Conservation (phyloP, 2,797 vertebrate genomes). For the Neosilurus mollespiculum region DNA sequence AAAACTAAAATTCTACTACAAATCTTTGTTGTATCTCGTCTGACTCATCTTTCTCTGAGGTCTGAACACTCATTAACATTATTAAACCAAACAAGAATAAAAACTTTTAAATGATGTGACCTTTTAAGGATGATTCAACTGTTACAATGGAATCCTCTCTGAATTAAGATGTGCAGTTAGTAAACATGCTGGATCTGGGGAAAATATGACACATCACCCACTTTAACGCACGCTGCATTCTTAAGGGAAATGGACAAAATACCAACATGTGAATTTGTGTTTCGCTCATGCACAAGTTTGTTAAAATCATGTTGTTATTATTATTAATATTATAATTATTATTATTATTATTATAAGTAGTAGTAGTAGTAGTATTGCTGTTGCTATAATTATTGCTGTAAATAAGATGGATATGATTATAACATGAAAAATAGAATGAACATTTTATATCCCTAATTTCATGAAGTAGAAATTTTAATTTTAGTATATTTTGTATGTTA, state of each 20-base stretch:
- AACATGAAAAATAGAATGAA: neutral
- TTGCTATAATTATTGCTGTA: neutral
- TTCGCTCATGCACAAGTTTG: neutral
- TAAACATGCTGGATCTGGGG: neutral
- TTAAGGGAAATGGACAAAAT: neutral
- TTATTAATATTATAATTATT: no score
- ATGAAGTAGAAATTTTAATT: neutral
- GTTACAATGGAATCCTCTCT: neutral
- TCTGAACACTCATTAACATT: neutral
- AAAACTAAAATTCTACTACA: neutral
- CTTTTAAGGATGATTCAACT: neutral
- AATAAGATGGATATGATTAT: neutral
- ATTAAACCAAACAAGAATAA: slow-evolving; percentile 10
- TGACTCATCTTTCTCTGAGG: neutral
- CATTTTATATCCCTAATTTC: neutral
- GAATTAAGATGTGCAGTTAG: neutral
- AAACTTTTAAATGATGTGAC: slow-evolving; percentile 4
- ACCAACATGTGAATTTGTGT: neutral
- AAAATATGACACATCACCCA: neutral
- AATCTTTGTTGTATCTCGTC: neutral
- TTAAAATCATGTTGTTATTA: neutral
- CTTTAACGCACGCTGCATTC: neutral
- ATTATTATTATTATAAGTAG: no score
- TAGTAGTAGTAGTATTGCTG: neutral
- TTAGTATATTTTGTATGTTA: neutral